Evolutionary conservation across 2,888 invertebrate genomes (phyloP).

Genomic region (Eupeodes luniger): DNA sequence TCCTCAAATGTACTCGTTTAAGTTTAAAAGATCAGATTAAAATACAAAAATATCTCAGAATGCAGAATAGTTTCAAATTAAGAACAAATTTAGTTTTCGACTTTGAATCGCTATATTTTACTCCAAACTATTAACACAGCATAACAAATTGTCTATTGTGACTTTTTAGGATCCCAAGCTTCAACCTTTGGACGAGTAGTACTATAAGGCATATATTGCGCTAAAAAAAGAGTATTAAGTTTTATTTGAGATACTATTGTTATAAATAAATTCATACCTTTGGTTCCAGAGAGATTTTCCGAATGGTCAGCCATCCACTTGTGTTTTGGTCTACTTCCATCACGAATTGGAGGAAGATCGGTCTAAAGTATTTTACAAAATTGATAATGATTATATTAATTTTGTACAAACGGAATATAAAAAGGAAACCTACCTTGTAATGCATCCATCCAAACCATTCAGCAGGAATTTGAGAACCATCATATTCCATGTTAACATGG

Average conservation of each 20-base stretch:
- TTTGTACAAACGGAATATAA: not conserved
- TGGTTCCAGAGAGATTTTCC: constrained; percentile 94
- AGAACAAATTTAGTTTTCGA: not conserved
- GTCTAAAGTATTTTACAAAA: constrained; percentile 79
- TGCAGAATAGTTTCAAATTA: not conserved
- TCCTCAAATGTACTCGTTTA: too few relatives aligned
- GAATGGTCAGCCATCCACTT: constrained; percentile 94
- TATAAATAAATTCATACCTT: constrained; percentile 81
- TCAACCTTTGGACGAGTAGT: constrained; percentile 95
- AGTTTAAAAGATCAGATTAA: too few relatives aligned
- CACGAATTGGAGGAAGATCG: constrained; percentile 84
- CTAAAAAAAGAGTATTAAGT: constrained; percentile 77
- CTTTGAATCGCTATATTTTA: constrained; percentile 43
- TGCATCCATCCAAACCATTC: constrained; percentile 99
- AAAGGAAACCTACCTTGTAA: constrained; percentile 88
- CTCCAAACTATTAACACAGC: constrained; percentile 38
- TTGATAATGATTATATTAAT: not conserved
- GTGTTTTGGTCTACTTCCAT: constrained; percentile 90
- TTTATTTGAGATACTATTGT: not conserved
- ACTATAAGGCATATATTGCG: constrained; percentile 94
- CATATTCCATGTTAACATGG: constrained; percentile 89
- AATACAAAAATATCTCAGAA: too few relatives aligned
- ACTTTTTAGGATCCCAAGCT: constrained; percentile 89
- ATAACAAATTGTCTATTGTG: constrained; percentile 26
- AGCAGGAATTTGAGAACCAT: constrained; percentile 92